phyloP scores from a whole-genome alignment of 2,888 invertebrate genomes.

The Eupithecia dodoneata region DNA sequence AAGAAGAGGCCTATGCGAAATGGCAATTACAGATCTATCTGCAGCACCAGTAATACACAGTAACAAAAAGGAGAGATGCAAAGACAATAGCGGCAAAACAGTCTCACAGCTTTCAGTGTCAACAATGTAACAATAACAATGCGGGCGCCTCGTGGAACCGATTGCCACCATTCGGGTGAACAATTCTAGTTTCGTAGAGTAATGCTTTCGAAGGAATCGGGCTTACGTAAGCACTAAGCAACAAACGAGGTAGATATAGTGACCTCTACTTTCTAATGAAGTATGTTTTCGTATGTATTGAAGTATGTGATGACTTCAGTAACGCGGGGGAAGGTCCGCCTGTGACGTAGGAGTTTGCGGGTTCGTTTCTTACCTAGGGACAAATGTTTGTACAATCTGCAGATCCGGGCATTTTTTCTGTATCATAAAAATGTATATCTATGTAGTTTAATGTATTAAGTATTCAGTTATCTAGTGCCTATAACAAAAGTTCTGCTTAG shows the following conservation, averaged over 20 bases:
- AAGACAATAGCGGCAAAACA: constrained; percentile 40
- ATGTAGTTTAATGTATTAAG: too few species aligned
- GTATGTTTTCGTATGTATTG: neutral
- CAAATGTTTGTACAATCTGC: too few species aligned
- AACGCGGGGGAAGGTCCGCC: too few species aligned
- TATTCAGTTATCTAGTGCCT: too few species aligned
- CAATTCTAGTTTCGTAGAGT: constrained; percentile 20
- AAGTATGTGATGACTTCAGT: neutral
- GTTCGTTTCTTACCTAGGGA: too few species aligned
- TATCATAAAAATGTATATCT: too few species aligned
- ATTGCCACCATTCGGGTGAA: constrained; percentile 50
- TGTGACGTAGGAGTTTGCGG: too few species aligned
- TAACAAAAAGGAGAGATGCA: constrained; percentile 31
- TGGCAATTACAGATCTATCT: neutral
- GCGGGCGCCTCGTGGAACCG: constrained; percentile 45
- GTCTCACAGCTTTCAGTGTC: constrained; percentile 36
- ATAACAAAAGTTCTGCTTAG: too few species aligned
- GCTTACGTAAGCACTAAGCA: neutral
- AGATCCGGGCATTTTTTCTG: too few species aligned
- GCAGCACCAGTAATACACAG: constrained; percentile 15
- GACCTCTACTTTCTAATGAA: neutral
- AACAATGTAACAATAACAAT: constrained; percentile 50
- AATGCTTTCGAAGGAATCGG: neutral
- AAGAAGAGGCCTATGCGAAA: neutral
- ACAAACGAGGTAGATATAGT: neutral